These are phyloP conservation scores for Phoxinus dragarum DNA, from an alignment of 2,797 vertebrate genomes.

Conservation along the genomic window DNA sequence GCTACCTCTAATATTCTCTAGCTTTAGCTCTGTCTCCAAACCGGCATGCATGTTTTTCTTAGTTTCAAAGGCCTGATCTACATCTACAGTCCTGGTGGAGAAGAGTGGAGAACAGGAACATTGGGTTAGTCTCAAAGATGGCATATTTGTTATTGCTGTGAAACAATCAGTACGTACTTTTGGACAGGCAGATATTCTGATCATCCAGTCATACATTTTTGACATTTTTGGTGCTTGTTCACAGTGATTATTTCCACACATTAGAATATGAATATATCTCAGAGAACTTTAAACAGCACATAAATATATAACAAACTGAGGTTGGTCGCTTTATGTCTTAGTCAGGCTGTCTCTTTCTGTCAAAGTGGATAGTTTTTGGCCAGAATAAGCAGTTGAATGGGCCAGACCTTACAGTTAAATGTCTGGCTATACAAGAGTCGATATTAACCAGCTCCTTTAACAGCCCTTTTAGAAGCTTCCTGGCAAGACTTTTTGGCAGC, in stretches of 20 bases:
- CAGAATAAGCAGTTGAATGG: background rate
- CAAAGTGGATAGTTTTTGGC: background rate
- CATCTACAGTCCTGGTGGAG: constrained; percentile 50
- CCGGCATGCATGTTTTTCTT: constrained; percentile 64
- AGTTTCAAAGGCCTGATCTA: constrained; percentile 50
- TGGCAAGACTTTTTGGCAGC: constrained; percentile 46
- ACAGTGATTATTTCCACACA: background rate
- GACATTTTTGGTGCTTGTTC: background rate
- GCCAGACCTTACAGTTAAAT: background rate
- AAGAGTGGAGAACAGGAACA: constrained; percentile 9
- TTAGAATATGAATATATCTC: background rate
- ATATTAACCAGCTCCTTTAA: constrained; percentile 29
- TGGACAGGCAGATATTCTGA: background rate
- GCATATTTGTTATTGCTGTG: background rate
- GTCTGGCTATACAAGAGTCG: background rate
- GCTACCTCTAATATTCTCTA: constrained; percentile 79
- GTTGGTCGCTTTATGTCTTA: background rate
- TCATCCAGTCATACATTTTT: background rate
- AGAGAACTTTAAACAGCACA: background rate
- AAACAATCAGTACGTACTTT: background rate
- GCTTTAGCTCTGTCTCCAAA: constrained; percentile 74
- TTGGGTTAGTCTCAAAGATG: background rate
- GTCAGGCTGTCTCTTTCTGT: constrained; percentile 15
- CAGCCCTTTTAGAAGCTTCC: constrained; percentile 34
- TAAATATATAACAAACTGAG: background rate